A percentile compares a stretch with the other conserved stretches of the same genome.
Evolutionary conservation across 2,888 invertebrate genomes (phyloP).

Genomic region (Mesochorus sp.): DNA sequence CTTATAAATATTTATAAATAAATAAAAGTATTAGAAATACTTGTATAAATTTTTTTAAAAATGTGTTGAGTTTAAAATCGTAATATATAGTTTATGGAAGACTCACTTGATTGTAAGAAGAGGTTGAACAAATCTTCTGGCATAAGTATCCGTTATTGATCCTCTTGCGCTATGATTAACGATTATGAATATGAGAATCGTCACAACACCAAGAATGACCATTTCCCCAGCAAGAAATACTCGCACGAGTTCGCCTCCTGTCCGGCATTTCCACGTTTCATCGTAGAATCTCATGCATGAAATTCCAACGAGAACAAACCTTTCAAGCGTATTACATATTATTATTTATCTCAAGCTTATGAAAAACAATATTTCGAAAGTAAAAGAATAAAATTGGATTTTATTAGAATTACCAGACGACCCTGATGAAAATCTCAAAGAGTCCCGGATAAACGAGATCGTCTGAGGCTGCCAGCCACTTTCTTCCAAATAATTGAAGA

Average conservation of each 20-base stretch:
- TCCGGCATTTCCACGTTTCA: slow-evolving; percentile 87
- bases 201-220: slow-evolving; percentile 85
- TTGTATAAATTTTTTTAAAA: no score
- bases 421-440: slow-evolving; percentile 88
- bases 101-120: slow-evolving; percentile 88
- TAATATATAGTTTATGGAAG: neutral
- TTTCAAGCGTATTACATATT: slow-evolving; percentile 74
- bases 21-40: no score
- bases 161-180: slow-evolving; percentile 90
- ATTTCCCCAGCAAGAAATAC: slow-evolving; percentile 89
- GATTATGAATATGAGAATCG: slow-evolving; percentile 86
- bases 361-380: neutral
- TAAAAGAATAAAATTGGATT: neutral
- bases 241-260: slow-evolving; percentile 88
- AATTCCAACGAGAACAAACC: slow-evolving; percentile 87
- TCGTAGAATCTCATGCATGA: slow-evolving; percentile 86
- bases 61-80: neutral
- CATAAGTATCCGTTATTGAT: slow-evolving; percentile 89
- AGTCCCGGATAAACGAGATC: slow-evolving; percentile 95
- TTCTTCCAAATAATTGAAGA: slow-evolving; percentile 92
- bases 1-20: no score
- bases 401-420: slow-evolving; percentile 85
- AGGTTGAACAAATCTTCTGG: slow-evolving; percentile 88
- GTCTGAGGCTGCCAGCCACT: slow-evolving; percentile 96
- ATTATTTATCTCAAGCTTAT: neutral